Conservation (phyloP, 1,140 invertebrate genomes). For the Neocloeon triangulifer region DNA sequence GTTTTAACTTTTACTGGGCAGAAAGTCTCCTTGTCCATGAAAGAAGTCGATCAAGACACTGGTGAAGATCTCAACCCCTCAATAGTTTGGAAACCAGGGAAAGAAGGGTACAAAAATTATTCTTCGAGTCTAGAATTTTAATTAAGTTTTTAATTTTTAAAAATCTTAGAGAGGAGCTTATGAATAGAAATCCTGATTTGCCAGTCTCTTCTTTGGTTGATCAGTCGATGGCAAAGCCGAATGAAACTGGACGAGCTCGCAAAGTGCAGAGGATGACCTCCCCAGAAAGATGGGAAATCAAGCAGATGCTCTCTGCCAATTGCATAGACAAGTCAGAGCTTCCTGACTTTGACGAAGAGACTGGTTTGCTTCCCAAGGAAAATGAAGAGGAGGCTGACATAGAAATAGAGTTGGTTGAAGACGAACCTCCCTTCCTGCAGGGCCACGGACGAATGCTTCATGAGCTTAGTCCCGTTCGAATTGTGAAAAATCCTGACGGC, state of each 20-base stretch:
- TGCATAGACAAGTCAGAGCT: conserved; percentile 68
- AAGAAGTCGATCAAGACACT: conserved; percentile 89
- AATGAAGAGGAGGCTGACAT: conserved; percentile 92
- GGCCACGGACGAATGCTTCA: conserved; percentile 72
- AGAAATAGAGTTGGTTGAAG: conserved; percentile 97
- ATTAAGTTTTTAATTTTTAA: not conserved
- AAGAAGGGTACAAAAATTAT: conserved; percentile 9
- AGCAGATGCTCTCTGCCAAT: conserved; percentile 69
- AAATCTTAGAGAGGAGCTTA: conserved; percentile 45
- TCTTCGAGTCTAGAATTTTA: not conserved
- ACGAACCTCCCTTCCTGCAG: conserved; percentile 88
- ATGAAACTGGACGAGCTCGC: conserved; percentile 53
- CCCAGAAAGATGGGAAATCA: conserved; percentile 83
- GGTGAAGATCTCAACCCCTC: conserved; percentile 87
- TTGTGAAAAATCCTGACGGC: conserved; percentile 98
- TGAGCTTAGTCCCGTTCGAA: conserved; percentile 84
- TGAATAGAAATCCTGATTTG: conserved; percentile 66
- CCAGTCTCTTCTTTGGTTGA: conserved; percentile 50
- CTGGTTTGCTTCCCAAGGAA: conserved; percentile 66
- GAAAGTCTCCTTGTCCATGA: conserved; percentile 93
- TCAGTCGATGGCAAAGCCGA: conserved; percentile 36
- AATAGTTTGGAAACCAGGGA: conserved; percentile 15
- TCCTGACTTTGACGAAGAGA: conserved; percentile 81
- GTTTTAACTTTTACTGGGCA: conserved; percentile 75
- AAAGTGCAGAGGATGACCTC: conserved; percentile 82